Conservation (phyloP, 2,888 invertebrate species). For the Agrochola macilenta region DNA sequence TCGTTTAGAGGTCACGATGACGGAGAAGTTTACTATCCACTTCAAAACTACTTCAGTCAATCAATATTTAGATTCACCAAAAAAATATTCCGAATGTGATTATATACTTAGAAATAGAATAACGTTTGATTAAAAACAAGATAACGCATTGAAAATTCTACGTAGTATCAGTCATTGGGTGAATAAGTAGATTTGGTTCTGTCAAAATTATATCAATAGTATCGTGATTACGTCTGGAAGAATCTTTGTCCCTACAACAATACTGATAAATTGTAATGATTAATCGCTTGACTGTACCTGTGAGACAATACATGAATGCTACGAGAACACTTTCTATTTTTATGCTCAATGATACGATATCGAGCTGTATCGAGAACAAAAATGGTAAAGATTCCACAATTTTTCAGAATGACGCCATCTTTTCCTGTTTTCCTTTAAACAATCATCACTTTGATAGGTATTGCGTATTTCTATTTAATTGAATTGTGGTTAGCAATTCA, state of each 20-base stretch:
- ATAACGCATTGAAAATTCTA: constrained; percentile 38
- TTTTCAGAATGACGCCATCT: neutral
- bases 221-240: constrained; percentile 23
- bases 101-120: constrained; percentile 16
- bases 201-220: constrained; percentile 33
- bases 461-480: neutral
- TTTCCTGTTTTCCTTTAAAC: constrained; percentile 6
- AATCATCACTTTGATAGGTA: neutral
- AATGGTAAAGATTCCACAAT: neutral
- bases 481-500: neutral
- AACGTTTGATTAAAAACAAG: constrained; percentile 47
- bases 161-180: constrained; percentile 33
- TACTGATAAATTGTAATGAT: constrained; percentile 38
- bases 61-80: constrained; percentile 37
- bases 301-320: constrained; percentile 33
- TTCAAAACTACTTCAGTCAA: constrained; percentile 33
- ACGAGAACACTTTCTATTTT: constrained; percentile 48
- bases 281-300: constrained; percentile 37
- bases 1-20: constrained; percentile 7
- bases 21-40: constrained; percentile 6
- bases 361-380: constrained; percentile 2
- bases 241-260: constrained; percentile 31
- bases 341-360: constrained; percentile 32
- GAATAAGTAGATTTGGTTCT: constrained; percentile 32
- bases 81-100: constrained; percentile 22